Conservation (phyloP, 2,113 vertebrate species). For the Bubo scandiacus region DNA sequence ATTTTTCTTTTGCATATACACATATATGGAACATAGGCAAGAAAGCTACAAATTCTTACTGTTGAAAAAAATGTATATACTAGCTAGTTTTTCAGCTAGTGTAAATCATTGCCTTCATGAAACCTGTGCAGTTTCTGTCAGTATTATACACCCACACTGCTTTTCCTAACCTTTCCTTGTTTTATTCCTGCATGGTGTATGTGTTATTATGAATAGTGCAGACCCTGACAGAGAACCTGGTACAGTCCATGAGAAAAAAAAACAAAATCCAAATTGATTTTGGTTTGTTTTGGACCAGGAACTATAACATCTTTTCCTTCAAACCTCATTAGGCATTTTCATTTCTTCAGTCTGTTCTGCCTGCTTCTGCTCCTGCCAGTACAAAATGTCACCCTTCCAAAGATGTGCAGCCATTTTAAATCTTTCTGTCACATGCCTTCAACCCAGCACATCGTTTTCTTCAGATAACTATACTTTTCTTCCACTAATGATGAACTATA, state of each 20-base stretch:
- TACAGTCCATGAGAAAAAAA: not conserved
- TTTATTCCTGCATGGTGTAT: not conserved
- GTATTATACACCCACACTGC: not conserved
- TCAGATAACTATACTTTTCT: not conserved
- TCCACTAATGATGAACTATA: not conserved
- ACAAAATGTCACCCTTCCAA: not conserved
- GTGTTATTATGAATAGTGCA: not conserved
- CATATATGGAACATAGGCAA: not conserved
- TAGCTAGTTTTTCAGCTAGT: not conserved
- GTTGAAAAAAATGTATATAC: not conserved
- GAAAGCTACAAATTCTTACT: not conserved
- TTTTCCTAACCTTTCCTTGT: not conserved
- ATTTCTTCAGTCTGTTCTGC: not conserved
- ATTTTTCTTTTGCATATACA: not conserved
- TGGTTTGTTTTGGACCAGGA: not conserved
- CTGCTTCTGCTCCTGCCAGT: not conserved
- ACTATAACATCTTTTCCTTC: not conserved
- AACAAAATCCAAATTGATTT: not conserved
- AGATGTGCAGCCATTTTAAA: not conserved
- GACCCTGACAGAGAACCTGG: not conserved
- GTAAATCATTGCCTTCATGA: not conserved
- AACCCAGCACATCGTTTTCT: not conserved
- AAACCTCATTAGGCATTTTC: slow-evolving; percentile 6
- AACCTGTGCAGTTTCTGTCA: not conserved
- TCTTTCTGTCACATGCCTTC: not conserved